Percentiles rank a stretch among this genome's conserved stretches.
phyloP scores from a whole-genome alignment of 2,113 vertebrate genomes.

The Antigone vipio region DNA sequence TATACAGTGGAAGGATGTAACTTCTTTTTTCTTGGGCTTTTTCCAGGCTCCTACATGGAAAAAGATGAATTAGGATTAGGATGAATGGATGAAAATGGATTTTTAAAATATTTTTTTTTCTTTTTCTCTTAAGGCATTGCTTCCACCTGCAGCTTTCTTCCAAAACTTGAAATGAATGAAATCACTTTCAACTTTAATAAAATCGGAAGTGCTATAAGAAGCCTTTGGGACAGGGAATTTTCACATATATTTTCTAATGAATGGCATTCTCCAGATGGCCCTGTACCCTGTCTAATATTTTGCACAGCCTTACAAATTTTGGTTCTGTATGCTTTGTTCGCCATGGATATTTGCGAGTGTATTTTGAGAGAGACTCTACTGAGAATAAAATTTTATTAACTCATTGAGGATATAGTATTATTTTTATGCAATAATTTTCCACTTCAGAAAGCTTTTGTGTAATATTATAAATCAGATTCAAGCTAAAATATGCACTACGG shows the following conservation, averaged over 20 bases:
- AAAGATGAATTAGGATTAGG: not conserved
- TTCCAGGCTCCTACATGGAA: not conserved
- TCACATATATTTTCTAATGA: not conserved
- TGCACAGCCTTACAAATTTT: not conserved
- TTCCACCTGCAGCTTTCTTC: constrained; percentile 33
- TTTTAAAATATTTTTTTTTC: not conserved
- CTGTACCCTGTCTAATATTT: not conserved
- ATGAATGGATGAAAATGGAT: constrained; percentile 1
- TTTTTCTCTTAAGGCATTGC: constrained; percentile 15
- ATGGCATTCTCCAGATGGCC: not conserved
- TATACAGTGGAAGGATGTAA: not conserved
- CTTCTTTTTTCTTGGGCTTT: not conserved
- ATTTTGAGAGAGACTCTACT: not conserved
- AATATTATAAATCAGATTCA: not conserved
- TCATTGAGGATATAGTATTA: not conserved
- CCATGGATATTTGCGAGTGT: not conserved
- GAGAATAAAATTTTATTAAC: constrained; percentile 38
- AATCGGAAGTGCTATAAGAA: constrained; percentile 11
- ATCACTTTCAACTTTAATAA: constrained; percentile 13
- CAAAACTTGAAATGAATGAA: constrained; percentile 34
- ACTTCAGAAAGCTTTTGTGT: constrained; percentile 8
- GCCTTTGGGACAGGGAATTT: constrained; percentile 9
- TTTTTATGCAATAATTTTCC: constrained; percentile 22
- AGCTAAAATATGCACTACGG: not conserved
- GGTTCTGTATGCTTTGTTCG: not conserved